Conservation (phyloP, 2,797 vertebrate genomes). For the Sarcoramphus papa region DNA sequence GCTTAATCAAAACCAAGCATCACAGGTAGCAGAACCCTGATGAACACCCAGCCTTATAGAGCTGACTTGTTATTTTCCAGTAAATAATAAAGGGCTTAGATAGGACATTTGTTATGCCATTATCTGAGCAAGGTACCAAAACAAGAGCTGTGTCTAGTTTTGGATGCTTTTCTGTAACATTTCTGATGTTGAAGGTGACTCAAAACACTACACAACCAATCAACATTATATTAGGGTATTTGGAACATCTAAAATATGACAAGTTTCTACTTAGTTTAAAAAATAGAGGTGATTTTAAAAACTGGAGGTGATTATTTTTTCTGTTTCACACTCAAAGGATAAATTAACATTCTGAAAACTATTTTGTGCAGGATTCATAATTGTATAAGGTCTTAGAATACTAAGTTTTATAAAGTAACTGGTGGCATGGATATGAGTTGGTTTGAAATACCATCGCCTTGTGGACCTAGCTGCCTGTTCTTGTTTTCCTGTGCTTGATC, state of each 20-base stretch:
- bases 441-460: background rate
- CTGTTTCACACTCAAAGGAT: background rate
- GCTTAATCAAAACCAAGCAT: background rate
- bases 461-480: background rate
- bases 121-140: background rate
- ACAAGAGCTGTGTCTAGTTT: background rate
- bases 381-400: background rate
- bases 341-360: background rate
- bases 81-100: background rate
- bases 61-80: background rate
- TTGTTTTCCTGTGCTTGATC: background rate
- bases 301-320: background rate
- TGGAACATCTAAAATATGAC: background rate
- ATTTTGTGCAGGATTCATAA: background rate
- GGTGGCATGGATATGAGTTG: background rate
- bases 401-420: background rate
- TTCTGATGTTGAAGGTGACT: background rate
- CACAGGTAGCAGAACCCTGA: background rate
- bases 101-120: background rate
- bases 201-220: background rate
- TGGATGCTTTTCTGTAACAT: background rate
- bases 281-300: background rate
- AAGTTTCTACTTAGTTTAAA: background rate
- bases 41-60: background rate
- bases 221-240: background rate